phyloP scores from a whole-genome alignment of 2,888 invertebrate species.

The Tipula unca region DNA sequence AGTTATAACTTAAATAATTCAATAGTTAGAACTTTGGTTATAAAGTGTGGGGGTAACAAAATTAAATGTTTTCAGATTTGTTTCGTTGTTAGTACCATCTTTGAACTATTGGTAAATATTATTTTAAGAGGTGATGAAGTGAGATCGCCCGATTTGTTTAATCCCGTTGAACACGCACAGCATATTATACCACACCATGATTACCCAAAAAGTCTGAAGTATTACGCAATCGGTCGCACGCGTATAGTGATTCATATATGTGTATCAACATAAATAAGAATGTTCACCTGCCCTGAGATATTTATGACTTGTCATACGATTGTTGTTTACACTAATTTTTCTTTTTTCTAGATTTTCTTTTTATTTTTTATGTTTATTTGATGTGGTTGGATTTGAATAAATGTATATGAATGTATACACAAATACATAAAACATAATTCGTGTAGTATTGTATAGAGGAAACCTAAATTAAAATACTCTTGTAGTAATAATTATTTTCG shows the following conservation, averaged over 20 bases:
- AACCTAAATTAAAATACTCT: neutral
- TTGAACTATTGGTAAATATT: too few relatives aligned
- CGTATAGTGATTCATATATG: neutral
- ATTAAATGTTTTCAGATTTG: too few relatives aligned
- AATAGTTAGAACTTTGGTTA: too few relatives aligned
- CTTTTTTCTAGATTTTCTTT: neutral
- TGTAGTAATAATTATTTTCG: neutral
- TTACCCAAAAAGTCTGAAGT: neutral
- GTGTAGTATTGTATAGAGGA: neutral
- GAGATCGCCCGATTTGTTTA: too few relatives aligned
- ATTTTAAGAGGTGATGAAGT: too few relatives aligned
- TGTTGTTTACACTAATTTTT: conserved; percentile 8
- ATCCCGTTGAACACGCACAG: too few relatives aligned
- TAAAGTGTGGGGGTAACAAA: too few relatives aligned
- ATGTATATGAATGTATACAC: neutral
- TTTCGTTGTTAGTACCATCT: too few relatives aligned
- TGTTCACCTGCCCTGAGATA: neutral
- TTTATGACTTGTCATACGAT: neutral
- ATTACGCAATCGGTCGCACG: neutral
- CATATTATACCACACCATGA: too few relatives aligned
- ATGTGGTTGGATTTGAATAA: neutral
- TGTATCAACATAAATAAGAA: neutral
- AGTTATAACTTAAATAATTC: too few relatives aligned
- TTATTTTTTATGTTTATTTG: neutral
- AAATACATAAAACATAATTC: neutral